A percentile compares a stretch with the other conserved stretches of the same genome.
Evolutionary conservation across 2,888 invertebrate genomes (phyloP).

Genomic region (Cloeon dipterum): DNA sequence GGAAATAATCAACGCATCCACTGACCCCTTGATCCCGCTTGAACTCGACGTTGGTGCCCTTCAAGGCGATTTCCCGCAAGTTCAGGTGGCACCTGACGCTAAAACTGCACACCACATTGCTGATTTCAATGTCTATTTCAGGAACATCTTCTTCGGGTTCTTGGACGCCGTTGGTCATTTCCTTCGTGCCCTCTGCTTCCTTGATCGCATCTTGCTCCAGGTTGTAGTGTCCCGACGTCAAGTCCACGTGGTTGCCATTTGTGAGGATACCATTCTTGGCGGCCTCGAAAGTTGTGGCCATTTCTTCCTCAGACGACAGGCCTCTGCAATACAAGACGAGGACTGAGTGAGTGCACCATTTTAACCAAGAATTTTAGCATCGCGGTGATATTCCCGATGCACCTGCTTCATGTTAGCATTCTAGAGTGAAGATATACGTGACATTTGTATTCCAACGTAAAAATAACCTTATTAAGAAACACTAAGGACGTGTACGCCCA

Average conservation of each 20-base stretch:
- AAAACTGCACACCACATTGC: conserved; percentile 94
- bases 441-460: too few species aligned
- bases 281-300: conserved; percentile 1
- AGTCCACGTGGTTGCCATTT: too few species aligned
- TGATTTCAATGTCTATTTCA: conserved; percentile 86
- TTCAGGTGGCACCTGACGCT: conserved; percentile 92
- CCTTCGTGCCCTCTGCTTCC: too few species aligned
- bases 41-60: conserved; percentile 85
- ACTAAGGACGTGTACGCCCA: too few species aligned
- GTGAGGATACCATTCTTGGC: background rate
- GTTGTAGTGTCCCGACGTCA: too few species aligned
- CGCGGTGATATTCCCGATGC: too few species aligned
- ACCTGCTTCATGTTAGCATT: too few species aligned
- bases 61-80: conserved; percentile 77
- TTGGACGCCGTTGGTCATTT: background rate
- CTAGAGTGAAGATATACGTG: too few species aligned
- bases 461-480: too few species aligned
- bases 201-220: too few species aligned
- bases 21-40: conserved; percentile 71
- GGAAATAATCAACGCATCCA: too few species aligned
- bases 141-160: conserved; percentile 27
- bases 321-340: background rate
- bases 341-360: background rate
- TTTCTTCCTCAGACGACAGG: too few species aligned
- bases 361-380: background rate